Base-by-base conservation (phyloP, 2,113 vertebrate species). In the Polypterus senegalus region DNA sequence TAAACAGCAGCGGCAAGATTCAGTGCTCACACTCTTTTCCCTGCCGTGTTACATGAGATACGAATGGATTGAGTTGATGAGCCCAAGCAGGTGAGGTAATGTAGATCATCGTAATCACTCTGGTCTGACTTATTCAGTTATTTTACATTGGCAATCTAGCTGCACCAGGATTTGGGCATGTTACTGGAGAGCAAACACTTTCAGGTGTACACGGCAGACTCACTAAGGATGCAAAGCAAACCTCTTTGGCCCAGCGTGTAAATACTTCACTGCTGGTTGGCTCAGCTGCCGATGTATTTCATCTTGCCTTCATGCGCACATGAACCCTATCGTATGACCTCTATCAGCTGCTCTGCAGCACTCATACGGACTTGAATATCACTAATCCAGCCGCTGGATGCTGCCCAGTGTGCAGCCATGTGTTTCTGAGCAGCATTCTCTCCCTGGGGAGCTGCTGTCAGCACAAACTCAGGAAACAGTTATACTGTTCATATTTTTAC, bases 381-480 rank as follows among this genome's bases (percentile, higher is more conserved):
- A 76, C 79, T 84, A 86, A 89, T 90, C 81, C 75, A 70, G 65
- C 68, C 66, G 71, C 70, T 89, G 86, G 84, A 83, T 59, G 66
- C 11, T 65, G 65, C 78, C 81, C 78, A 84, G 74, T 76, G 70
- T 73, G 57, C 78, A 65, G 80, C 81, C 86, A 88, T 85, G 81
- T 88, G 85, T 86, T 89, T 86, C 83, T 85, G 81, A 74, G 81
- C 82, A 86, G 79, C 84, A 79, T 81, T 76, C 65, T 66, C 73
- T 79, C 86, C 78, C 80, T 9, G 0, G 79, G 82, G 87, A 86
- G 70, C 83, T 87, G 83, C 89, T 92, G 89, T 92, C 91, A 92
- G 88, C 89, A 86, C 84, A 80, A 82, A 85, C 85, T 90, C 87
- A 88, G 86, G 88, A 92, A 93, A 91, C 88, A 91, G 85, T 90